phyloP scores from a whole-genome alignment of 2,113 vertebrate genomes.

The Oreocharis arfaki region DNA sequence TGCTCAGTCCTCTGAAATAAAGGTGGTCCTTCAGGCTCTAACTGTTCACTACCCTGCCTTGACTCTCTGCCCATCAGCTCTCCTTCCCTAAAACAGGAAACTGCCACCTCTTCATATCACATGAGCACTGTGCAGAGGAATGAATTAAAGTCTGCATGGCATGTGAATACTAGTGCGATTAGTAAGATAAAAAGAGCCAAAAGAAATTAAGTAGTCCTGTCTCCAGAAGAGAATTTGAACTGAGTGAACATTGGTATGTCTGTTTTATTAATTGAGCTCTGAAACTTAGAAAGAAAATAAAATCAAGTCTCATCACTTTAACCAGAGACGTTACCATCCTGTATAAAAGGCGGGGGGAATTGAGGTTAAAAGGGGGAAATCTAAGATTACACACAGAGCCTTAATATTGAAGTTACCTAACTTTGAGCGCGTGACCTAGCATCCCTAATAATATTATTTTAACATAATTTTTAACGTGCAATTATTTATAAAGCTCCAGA shows the following conservation, averaged over 20 bases:
- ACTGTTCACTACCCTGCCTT: neutral
- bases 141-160: neutral
- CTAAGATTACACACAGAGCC: neutral
- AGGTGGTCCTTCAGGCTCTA: neutral
- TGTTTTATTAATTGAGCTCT: neutral
- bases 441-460: slow-evolving; percentile 25
- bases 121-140: neutral
- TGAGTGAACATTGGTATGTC: neutral
- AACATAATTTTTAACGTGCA: slow-evolving; percentile 26
- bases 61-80: neutral
- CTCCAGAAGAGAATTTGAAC: neutral
- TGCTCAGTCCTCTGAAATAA: neutral
- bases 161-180: neutral
- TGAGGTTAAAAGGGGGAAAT: neutral
- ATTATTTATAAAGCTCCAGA: slow-evolving; percentile 60
- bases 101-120: neutral
- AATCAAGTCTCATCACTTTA: neutral
- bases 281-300: neutral
- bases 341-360: neutral
- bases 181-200: neutral
- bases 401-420: neutral
- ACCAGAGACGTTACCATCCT: neutral
- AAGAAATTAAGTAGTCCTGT: neutral
- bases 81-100: neutral
- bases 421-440: neutral